These are phyloP conservation scores for Coptodon rendalli DNA, from an alignment of 2,113 vertebrate genomes.

Conservation along the genomic window DNA sequence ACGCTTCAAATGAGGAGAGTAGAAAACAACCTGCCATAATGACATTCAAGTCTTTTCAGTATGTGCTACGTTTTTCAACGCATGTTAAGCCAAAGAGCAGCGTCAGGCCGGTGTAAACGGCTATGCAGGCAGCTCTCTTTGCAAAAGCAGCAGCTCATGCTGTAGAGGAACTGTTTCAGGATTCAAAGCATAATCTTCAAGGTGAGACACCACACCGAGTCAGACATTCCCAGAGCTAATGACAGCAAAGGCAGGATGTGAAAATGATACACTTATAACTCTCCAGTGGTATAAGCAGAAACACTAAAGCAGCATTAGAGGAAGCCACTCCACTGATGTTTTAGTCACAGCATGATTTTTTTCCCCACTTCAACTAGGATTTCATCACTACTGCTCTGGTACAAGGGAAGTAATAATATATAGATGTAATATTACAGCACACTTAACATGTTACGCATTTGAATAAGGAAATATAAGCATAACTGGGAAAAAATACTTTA, in stretches of 20 bases:
- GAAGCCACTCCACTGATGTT: not conserved
- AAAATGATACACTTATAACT: slow-evolving; percentile 4
- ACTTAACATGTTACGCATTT: not conserved
- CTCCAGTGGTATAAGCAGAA: not conserved
- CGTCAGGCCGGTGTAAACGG: not conserved
- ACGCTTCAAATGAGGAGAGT: not conserved
- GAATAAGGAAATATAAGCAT: not conserved
- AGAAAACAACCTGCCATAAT: slow-evolving; percentile 10
- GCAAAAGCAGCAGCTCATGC: not conserved
- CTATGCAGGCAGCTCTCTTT: not conserved
- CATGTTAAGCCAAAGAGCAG: not conserved
- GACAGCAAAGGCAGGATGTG: slow-evolving; percentile 28
- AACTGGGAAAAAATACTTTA: not conserved
- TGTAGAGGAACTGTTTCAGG: not conserved
- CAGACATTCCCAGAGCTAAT: slow-evolving; percentile 13
- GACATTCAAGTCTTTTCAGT: not conserved
- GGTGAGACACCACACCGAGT: not conserved
- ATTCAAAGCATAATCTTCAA: not conserved
- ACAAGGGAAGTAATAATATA: not conserved
- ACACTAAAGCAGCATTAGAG: slow-evolving; percentile 2
- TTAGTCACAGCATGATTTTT: not conserved
- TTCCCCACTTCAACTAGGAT: not conserved
- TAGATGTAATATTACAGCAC: not conserved
- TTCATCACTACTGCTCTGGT: not conserved
- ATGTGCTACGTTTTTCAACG: not conserved